A percentile compares a stretch with the other conserved stretches of the same genome.
Evolutionary conservation across 2,888 invertebrate species (phyloP).

Genomic region (Xestia sexstrigata): DNA sequence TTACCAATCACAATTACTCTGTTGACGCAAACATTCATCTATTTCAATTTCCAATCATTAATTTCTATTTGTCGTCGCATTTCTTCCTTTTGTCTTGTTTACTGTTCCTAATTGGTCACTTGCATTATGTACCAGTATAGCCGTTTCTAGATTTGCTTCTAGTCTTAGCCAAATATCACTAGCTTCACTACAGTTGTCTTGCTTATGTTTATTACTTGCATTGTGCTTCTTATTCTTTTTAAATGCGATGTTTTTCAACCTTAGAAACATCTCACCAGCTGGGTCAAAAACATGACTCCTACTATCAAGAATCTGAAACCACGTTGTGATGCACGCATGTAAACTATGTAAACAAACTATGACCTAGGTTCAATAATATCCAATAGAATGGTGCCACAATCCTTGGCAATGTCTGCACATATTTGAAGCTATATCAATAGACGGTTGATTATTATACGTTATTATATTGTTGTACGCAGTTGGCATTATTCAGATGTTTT

Average conservation of each 20-base stretch:
- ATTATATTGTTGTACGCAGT: conserved; percentile 59
- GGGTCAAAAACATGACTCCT: conserved; percentile 12
- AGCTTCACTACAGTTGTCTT: background rate
- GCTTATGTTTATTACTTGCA: background rate
- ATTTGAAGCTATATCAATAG: conserved; percentile 31
- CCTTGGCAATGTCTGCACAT: conserved; percentile 57
- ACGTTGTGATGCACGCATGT: conserved; percentile 4
- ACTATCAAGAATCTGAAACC: conserved; percentile 20
- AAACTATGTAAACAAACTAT: conserved; percentile 58
- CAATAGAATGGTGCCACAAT: conserved; percentile 43
- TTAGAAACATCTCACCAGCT: background rate
- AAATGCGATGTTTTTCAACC: background rate
- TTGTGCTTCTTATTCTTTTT: background rate
- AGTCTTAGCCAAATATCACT: background rate
- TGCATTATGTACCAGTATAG: background rate
- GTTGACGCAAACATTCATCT: conserved; percentile 38
- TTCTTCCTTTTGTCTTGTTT: conserved; percentile 34
- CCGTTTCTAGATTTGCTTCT: conserved; percentile 1
- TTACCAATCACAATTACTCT: conserved; percentile 31
- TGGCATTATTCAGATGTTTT: conserved; percentile 58
- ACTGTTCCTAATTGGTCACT: conserved; percentile 1
- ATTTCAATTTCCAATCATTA: conserved; percentile 51
- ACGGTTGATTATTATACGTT: conserved; percentile 25
- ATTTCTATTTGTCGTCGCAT: conserved; percentile 22
- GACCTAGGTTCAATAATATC: conserved; percentile 66